Evolutionary conservation across 2,888 invertebrate species (phyloP).

Genomic region (Liopterus haemorrhoidalis): DNA sequence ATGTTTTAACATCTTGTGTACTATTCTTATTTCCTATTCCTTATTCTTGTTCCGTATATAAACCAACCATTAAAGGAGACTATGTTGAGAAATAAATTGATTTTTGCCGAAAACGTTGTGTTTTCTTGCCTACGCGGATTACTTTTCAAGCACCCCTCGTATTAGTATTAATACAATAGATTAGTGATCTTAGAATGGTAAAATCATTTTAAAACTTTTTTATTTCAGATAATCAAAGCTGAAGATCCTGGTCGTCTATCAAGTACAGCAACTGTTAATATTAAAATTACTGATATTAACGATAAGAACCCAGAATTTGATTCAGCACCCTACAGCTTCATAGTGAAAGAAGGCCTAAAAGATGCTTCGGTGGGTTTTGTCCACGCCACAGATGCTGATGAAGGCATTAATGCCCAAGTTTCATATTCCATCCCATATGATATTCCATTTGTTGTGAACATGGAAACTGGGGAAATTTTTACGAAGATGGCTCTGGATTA

Average conservation of each 20-base stretch:
- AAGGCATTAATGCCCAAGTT: constrained; percentile 75
- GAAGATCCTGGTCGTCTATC: constrained; percentile 79
- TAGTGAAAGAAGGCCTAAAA: constrained; percentile 67
- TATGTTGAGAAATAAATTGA: too few relatives aligned
- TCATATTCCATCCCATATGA: constrained; percentile 73
- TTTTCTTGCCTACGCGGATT: too few relatives aligned
- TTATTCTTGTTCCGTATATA: too few relatives aligned
- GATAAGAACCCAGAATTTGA: constrained; percentile 88
- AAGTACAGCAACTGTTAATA: constrained; percentile 78
- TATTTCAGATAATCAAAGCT: constrained; percentile 66
- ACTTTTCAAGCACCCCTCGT: too few relatives aligned
- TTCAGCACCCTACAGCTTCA: constrained; percentile 71
- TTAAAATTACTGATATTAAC: constrained; percentile 85
- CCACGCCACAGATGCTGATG: constrained; percentile 79
- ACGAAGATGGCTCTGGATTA: constrained; percentile 74
- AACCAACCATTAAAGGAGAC: too few relatives aligned
- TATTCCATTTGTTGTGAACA: constrained; percentile 74
- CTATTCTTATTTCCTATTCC: too few relatives aligned
- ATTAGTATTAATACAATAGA: neutral
- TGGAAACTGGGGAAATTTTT: constrained; percentile 69
- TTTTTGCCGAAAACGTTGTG: too few relatives aligned
- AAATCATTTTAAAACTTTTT: constrained; percentile 12
- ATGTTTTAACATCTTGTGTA: too few relatives aligned
- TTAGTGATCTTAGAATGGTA: constrained; percentile 12
- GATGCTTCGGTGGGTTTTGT: constrained; percentile 68